Percentiles rank a stretch among this genome's conserved stretches.
phyloP scores from a whole-genome alignment of 2,888 invertebrate genomes.

The Nymphalis c-album region DNA sequence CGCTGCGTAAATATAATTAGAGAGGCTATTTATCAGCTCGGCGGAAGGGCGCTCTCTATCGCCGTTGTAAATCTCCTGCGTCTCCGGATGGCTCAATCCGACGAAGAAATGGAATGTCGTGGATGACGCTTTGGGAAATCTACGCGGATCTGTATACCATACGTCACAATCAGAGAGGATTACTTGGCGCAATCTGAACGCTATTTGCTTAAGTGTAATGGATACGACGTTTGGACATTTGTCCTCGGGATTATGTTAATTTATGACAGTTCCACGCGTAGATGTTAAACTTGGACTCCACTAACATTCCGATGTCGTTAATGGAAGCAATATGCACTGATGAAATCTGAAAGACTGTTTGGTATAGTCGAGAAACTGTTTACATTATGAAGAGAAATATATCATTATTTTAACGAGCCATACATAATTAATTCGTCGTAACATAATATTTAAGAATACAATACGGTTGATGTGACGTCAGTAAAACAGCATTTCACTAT shows the following conservation, averaged over 20 bases:
- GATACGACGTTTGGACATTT: slow-evolving; percentile 46
- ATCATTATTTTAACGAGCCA: not conserved
- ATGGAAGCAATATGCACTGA: slow-evolving; percentile 4
- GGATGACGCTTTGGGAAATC: slow-evolving; percentile 17
- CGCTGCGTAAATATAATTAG: slow-evolving; percentile 81
- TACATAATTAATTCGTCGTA: not conserved
- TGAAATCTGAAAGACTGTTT: slow-evolving; percentile 5
- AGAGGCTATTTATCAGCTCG: slow-evolving; percentile 77
- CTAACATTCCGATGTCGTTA: slow-evolving; percentile 7
- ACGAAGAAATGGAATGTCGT: slow-evolving; percentile 61
- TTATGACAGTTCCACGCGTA: slow-evolving; percentile 48
- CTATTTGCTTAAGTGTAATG: slow-evolving; percentile 51
- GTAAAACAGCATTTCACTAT: not conserved
- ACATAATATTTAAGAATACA: not conserved
- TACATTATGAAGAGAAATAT: too few relatives aligned
- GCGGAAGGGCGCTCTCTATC: slow-evolving; percentile 76
- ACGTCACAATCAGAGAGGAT: slow-evolving; percentile 62
- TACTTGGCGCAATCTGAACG: slow-evolving; percentile 38
- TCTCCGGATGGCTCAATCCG: slow-evolving; percentile 75
- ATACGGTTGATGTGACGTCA: not conserved
- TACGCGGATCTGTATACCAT: slow-evolving; percentile 41
- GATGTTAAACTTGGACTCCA: slow-evolving; percentile 44
- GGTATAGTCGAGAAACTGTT: not conserved
- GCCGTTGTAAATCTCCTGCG: slow-evolving; percentile 70
- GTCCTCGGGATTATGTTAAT: slow-evolving; percentile 58